Evolutionary conservation across 1,140 invertebrate genomes (phyloP), one percentile per base, ranked within the genome.

Genomic region (Hirudo medicinalis): DNA sequence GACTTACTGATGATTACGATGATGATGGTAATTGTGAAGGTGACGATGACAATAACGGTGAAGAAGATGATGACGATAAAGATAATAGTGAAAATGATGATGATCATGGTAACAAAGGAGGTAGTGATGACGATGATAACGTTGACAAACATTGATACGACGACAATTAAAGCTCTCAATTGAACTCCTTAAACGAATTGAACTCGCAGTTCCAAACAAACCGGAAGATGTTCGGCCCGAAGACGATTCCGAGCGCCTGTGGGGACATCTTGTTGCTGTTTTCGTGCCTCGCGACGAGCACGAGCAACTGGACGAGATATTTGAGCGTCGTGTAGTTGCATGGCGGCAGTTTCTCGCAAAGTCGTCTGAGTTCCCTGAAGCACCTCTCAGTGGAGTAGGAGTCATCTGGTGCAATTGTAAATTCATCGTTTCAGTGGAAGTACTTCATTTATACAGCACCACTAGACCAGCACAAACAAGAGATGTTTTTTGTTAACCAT

Each of bases 161-260:
- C n/a, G n/a, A n/a, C 9, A 13, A 19, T 1, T n/a, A 22, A 63
- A 63, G 22, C 19, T 63, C 19, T 4, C 9, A 63, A 13, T 63
- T 63, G 25, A 4, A 6, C 57, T 25, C 22, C 55, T 36, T 36
- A 36, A 36, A 36, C 6, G 32, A 36, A 36, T 36, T 36, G 32
- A 36, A 2, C 32, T 6, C 2, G 15, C 43, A 49, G 1, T 49
- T 75, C 76, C n/a, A n/a, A n/a, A n/a, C n/a, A n/a, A n/a, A 83
- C 82, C 78, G 82, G 74, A 84, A 84, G 25, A 84, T 70, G 75
- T 83, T 83, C 40, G 83, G 82, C 70, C 82, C 83, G 78, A 84
- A 84, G 19, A 83, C 80, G 70, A 83, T 84, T 36, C 80, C 82
- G 25, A 84, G 73, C 29, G 81, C 78, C 72, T 80, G 78, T 20